Evolutionary conservation across 2,888 invertebrate species (phyloP).

Genomic region (Ryuthela nishihirai): DNA sequence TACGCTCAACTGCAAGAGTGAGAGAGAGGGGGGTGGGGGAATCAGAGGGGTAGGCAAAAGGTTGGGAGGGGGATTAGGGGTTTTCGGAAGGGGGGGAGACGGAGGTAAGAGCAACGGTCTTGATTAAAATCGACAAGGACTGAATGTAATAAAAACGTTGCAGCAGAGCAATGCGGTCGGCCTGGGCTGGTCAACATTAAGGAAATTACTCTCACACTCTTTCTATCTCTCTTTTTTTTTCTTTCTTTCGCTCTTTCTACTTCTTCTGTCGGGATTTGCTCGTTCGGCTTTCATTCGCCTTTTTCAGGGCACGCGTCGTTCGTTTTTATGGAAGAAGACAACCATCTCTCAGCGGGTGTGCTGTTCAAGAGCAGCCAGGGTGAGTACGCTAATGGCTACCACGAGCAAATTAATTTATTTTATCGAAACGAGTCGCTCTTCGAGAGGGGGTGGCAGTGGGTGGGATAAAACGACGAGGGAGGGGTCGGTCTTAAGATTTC

Average conservation of each 20-base stretch:
- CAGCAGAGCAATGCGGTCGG: slow-evolving; percentile 4
- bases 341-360: neutral
- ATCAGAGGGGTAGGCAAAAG: neutral
- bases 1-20: too few species aligned
- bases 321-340: slow-evolving; percentile 1
- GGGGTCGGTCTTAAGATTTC: too few species aligned
- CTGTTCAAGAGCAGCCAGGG: neutral
- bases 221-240: neutral
- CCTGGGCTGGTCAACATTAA: slow-evolving; percentile 26
- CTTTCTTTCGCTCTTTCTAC: neutral
- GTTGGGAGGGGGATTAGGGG: neutral
- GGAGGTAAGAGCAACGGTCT: neutral
- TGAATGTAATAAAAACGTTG: slow-evolving; percentile 27
- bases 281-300: neutral
- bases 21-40: neutral
- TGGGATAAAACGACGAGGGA: neutral
- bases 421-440: slow-evolving; percentile 4
- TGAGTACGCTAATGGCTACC: neutral
- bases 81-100: neutral
- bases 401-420: slow-evolving; percentile 10
- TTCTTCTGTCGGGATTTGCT: neutral
- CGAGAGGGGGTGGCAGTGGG: neutral
- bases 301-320: neutral
- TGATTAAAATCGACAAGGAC: slow-evolving; percentile 34
- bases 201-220: slow-evolving; percentile 13